Evolutionary conservation across 2,888 invertebrate species (phyloP), one percentile per base, ranked within the genome.

Genomic region (Bugulina stolonifera): DNA sequence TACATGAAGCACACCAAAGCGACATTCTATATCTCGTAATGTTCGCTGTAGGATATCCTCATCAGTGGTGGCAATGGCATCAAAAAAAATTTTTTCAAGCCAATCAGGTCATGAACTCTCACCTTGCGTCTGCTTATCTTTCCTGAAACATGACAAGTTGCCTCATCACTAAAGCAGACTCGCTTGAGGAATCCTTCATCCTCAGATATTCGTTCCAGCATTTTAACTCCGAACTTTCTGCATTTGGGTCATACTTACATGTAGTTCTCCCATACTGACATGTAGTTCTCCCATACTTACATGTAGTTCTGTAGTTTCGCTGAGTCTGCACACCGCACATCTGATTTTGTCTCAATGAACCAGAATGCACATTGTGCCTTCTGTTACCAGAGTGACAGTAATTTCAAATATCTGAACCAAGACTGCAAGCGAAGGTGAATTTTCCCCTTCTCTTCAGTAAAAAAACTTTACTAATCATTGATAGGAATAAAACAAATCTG

Each of bases 131-230:
- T 52, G 52, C 22, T 52, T 52, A 52, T 52, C 22, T 52, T 14
- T 52, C 52, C 52, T 14, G 22, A 52, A 52, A 52, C 52, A 52
- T 14, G 52, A 52, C 10, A 52, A 52, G 22, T 52, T 52, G 52
- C 52, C 52, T 52, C 52, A 52, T 52, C 52, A 52, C 52, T 52
- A 52, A 52, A 52, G 52, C 52, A 52, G 52, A 52, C 52, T 52
- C 22, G 52, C 52, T 52, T 52, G 52, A 52, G 52, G 52, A 52
- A 52, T 52, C 52, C 52, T 52, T 52, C 52, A 52, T 52, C 22
- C 52, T 52, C 52, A 52, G 52, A 52, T 22, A 52, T 52, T 52
- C 52, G 52, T 52, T 52, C 52, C 52, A 52, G 52, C 52, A 52
- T 52, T 10, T 52, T 52, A 52, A 52, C 52, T 52, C 14, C 52